Percentiles rank a stretch among this genome's conserved stretches.
Conservation (phyloP, 2,797 vertebrate genomes). For the Glyptemys insculpta region DNA sequence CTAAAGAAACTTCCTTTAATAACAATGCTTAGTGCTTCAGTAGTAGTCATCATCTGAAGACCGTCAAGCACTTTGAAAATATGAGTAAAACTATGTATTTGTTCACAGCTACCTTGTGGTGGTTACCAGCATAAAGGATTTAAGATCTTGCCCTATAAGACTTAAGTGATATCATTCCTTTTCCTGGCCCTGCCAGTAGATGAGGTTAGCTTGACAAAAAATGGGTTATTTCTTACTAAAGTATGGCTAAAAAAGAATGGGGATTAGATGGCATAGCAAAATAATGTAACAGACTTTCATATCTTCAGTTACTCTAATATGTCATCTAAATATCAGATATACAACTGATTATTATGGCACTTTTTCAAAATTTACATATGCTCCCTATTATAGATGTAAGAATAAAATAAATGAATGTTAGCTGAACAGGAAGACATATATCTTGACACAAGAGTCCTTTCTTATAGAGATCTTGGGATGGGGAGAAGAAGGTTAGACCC, state of each 20-base stretch:
- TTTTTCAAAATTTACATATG: slow-evolving; percentile 55
- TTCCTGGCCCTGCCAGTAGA: not conserved
- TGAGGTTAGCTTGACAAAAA: not conserved
- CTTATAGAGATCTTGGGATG: not conserved
- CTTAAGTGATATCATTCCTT: not conserved
- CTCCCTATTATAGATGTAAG: slow-evolving; percentile 55
- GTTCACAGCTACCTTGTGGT: not conserved
- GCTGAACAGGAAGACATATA: slow-evolving; percentile 58
- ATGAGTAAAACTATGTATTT: not conserved
- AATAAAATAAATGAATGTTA: slow-evolving; percentile 47
- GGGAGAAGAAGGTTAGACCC: not conserved
- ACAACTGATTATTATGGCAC: slow-evolving; percentile 40
- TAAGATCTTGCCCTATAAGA: not conserved
- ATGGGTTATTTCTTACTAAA: not conserved
- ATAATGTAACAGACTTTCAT: not conserved
- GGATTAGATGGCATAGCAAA: not conserved
- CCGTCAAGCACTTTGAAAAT: not conserved
- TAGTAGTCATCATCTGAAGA: not conserved
- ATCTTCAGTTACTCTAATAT: slow-evolving; percentile 35
- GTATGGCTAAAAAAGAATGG: not conserved
- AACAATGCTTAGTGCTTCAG: not conserved
- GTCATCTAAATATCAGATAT: slow-evolving; percentile 11
- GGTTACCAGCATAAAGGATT: not conserved
- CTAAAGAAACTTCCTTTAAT: not conserved
- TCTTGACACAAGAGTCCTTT: not conserved